Conservation (phyloP, 1,140 invertebrate genomes). For the Ceratina calcarata region DNA sequence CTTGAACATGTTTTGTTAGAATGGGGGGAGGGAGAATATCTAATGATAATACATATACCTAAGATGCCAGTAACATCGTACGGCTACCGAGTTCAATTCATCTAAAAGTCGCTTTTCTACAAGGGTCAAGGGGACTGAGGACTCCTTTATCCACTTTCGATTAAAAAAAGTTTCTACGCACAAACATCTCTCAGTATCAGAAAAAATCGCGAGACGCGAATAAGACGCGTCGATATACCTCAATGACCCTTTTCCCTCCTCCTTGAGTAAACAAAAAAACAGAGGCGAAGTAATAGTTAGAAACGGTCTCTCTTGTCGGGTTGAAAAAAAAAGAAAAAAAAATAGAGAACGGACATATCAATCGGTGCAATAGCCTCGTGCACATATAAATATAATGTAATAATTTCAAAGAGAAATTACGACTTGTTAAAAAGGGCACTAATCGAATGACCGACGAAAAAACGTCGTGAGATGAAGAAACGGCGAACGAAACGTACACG, state of each 20-base stretch:
- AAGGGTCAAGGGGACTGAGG: slow-evolving; percentile 50
- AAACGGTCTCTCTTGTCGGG: slow-evolving; percentile 47
- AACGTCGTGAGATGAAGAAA: slow-evolving; percentile 31
- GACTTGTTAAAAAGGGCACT: slow-evolving; percentile 54
- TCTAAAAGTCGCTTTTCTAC: slow-evolving; percentile 38
- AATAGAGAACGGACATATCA: slow-evolving; percentile 44
- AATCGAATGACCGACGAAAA: slow-evolving; percentile 22
- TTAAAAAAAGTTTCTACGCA: slow-evolving; percentile 1
- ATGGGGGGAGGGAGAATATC: slow-evolving; percentile 25
- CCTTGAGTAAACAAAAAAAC: slow-evolving; percentile 48
- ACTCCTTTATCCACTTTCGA: slow-evolving; percentile 2
- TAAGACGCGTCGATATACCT: slow-evolving; percentile 44
- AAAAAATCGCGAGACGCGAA: neutral
- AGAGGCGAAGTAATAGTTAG: slow-evolving; percentile 50
- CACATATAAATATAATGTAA: slow-evolving; percentile 49
- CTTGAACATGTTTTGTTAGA: slow-evolving; percentile 24
- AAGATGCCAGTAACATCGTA: slow-evolving; percentile 25
- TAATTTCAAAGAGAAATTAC: slow-evolving; percentile 59
- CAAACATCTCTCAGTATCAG: neutral
- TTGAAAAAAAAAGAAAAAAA: slow-evolving; percentile 16
- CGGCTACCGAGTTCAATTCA: slow-evolving; percentile 20
- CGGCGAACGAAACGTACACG: slow-evolving; percentile 37
- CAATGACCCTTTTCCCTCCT: slow-evolving; percentile 63
- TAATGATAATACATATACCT: slow-evolving; percentile 23
- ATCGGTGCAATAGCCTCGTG: slow-evolving; percentile 63